Base-by-base conservation (phyloP, 2,113 vertebrate species). In the Larimichthys polyactis region DNA sequence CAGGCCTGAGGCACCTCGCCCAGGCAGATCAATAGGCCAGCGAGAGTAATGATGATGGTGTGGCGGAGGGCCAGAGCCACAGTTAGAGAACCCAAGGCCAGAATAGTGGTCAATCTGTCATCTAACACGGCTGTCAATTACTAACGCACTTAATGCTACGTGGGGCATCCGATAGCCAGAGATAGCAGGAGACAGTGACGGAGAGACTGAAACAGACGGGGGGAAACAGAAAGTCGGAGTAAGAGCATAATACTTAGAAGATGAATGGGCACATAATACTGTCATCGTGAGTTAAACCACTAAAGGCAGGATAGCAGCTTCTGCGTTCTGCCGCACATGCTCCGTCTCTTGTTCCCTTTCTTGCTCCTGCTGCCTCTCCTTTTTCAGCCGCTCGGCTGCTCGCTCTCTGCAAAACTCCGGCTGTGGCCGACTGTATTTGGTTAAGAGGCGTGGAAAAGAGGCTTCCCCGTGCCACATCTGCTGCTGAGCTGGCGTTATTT, bases 21-120 rank as follows among this genome's bases (percentile, higher is more conserved):
- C 82, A 75, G 84, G 76, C 86, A 78, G 91, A 96, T 95, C 93
- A 93, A 95, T 96, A 95, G 88, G 58, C 70, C 79, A 86, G 81
- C 86, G 82, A 93, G 91, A 93, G 70, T 65, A 78, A 71, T 79
- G 86, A 83, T 88, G 93, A 93, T 85, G 89, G 91, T 69, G 85
- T 88, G 89, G 85, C 75, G 24, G 62, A 85, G 73, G 88, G 81
- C 89, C 89, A 91, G 90, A 78, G 71, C 82, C 90, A 92, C 88
- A 65, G 73, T 89, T 90, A 92, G 89, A 79, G 57, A 90, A 82
- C 79, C 72, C 55, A 84, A 16, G 68, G 70, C 90, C 87, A 83
- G 79, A 83, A 91, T 82, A 91, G 93, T 91, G 88, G 82, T 88
- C 89, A 92, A 91, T 94, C 86, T 94, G 89, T 90, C 88, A 92